Conservation (phyloP, 2,797 vertebrate species). For the Ctenopoma kingsleyae region DNA sequence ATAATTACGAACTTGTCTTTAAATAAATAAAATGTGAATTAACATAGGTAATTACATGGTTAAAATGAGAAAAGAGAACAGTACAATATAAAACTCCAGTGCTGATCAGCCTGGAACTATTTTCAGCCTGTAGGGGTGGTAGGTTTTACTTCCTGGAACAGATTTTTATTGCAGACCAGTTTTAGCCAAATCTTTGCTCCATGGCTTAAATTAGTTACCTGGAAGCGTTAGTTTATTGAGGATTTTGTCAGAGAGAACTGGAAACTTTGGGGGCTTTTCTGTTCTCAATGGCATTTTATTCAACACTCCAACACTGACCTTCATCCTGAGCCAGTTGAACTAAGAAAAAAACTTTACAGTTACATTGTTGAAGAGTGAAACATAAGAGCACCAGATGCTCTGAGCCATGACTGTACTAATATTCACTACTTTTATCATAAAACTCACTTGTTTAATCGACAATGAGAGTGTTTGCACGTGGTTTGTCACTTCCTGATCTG, state of each 20-base stretch:
- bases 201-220: constrained; percentile 67
- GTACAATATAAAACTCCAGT: constrained; percentile 14
- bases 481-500: constrained; percentile 17
- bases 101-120: constrained; percentile 53
- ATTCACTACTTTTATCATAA: constrained; percentile 38
- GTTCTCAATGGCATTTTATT: constrained; percentile 52
- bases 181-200: constrained; percentile 56
- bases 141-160: constrained; percentile 66
- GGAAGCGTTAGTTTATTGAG: constrained; percentile 57
- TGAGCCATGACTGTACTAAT: constrained; percentile 24
- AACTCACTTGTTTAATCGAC: constrained; percentile 17
- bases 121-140: constrained; percentile 51
- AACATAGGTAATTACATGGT: constrained; percentile 2
- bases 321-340: constrained; percentile 40
- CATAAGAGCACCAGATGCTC: constrained; percentile 48
- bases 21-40: constrained; percentile 16
- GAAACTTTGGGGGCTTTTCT: constrained; percentile 48
- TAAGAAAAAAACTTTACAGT: constrained; percentile 17
- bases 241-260: constrained; percentile 48
- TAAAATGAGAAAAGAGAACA: constrained; percentile 6
- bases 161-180: constrained; percentile 50
- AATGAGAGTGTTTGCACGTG: background rate
- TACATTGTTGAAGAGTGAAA: constrained; percentile 30
- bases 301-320: constrained; percentile 30
- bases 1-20: background rate